phyloP scores from a whole-genome alignment of 2,113 vertebrate genomes.

The Upupa epops region DNA sequence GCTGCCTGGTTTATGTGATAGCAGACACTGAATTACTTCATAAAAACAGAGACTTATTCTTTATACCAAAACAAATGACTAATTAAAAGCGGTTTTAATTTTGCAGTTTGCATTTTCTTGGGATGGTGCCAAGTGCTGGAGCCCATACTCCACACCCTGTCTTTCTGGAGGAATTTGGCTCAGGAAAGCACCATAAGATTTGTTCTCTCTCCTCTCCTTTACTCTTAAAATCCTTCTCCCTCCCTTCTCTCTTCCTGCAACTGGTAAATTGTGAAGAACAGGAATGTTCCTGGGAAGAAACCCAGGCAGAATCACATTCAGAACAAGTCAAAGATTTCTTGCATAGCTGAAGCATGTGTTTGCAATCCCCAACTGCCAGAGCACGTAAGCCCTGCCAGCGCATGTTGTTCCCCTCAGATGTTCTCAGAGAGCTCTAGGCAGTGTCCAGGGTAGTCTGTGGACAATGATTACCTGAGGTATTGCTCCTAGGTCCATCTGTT shows the following conservation, averaged over 20 bases:
- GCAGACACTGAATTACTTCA: slow-evolving; percentile 3
- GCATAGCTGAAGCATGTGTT: slow-evolving; percentile 69
- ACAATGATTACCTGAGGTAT: background rate
- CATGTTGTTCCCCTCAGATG: slow-evolving; percentile 47
- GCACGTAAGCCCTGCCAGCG: slow-evolving; percentile 12
- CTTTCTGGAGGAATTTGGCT: slow-evolving; percentile 44
- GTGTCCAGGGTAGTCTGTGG: background rate
- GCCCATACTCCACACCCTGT: slow-evolving; percentile 32
- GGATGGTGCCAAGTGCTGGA: slow-evolving; percentile 5
- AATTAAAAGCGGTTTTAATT: slow-evolving; percentile 52
- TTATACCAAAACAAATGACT: slow-evolving; percentile 17
- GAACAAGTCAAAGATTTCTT: slow-evolving; percentile 68
- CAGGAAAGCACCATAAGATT: background rate
- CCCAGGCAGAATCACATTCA: slow-evolving; percentile 60
- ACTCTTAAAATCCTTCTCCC: background rate
- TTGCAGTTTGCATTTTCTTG: slow-evolving; percentile 6
- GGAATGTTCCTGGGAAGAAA: slow-evolving; percentile 70
- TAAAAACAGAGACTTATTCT: background rate
- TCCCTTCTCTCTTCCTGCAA: slow-evolving; percentile 30
- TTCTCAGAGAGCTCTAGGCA: slow-evolving; percentile 30
- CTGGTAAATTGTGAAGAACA: slow-evolving; percentile 56
- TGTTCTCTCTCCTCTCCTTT: slow-evolving; percentile 26
- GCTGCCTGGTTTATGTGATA: slow-evolving; percentile 30
- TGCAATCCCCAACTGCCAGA: slow-evolving; percentile 33
- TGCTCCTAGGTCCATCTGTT: background rate